Evolutionary conservation across 2,888 invertebrate genomes (phyloP).

Genomic region (Acanthopleura granulata): DNA sequence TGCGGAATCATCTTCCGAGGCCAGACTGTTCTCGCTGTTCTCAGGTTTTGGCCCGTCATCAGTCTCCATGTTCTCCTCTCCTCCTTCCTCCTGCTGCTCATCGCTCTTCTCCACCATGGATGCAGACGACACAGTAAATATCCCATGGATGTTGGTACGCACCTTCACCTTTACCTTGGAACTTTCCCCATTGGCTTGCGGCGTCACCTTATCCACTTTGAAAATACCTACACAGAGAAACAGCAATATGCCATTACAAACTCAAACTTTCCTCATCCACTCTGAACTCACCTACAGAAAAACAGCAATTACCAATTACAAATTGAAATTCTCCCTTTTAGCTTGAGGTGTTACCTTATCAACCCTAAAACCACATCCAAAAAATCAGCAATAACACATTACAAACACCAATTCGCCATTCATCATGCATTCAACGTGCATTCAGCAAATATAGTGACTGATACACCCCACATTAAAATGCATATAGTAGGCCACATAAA

Average conservation of each 20-base stretch:
- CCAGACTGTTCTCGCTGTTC: background rate
- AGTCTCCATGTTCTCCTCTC: constrained; percentile 59
- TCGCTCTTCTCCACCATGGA: constrained; percentile 72
- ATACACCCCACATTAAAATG: too few relatives aligned
- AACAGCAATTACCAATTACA: background rate
- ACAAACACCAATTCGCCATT: too few relatives aligned
- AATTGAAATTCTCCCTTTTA: background rate
- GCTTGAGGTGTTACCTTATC: background rate
- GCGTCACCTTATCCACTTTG: constrained; percentile 76
- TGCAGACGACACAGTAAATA: constrained; percentile 89
- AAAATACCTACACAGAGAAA: constrained; percentile 65
- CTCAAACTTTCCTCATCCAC: constrained; percentile 56
- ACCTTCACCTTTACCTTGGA: constrained; percentile 97
- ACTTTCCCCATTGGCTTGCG: constrained; percentile 89
- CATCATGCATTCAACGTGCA: too few relatives aligned
- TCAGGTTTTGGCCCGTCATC: constrained; percentile 28
- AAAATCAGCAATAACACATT: too few relatives aligned
- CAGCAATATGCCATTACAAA: background rate
- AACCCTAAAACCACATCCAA: too few relatives aligned
- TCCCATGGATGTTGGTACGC: constrained; percentile 92
- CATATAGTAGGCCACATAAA: too few relatives aligned
- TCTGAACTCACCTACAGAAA: constrained; percentile 66
- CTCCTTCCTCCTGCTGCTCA: constrained; percentile 39
- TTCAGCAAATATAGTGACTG: too few relatives aligned
- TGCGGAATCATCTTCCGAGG: background rate